Base-by-base conservation (phyloP, 2,888 invertebrate genomes). In the Neoascia interrupta region DNA sequence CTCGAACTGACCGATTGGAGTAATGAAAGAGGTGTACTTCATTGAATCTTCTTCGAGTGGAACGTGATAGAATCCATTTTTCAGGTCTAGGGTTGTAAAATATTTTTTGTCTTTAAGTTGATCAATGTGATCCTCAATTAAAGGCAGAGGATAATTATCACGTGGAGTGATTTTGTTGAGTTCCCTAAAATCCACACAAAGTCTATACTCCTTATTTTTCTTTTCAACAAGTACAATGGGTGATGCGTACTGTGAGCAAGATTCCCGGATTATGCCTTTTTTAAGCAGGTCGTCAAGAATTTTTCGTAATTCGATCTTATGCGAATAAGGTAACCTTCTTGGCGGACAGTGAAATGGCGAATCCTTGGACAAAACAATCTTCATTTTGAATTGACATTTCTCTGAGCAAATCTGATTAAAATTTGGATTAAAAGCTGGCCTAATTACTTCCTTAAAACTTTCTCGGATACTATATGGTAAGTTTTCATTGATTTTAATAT, bases 51-150 rank as follows among this genome's bases (percentile, higher is more conserved):
- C 37, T 8, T 13, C 13, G 3, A 39, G 8, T 16, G 13, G 3
- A 16, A 39, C 37, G 16, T 39, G 18, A 15, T 39, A 15, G 37
- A 39, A 16, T 15, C 37, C 37, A 39, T 39, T 16, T 39, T 39
- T 39, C 15, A 39, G 16, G 15, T 39, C 1, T 39, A 39, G 15
- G 8, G 16, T 39, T 8, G 37, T 39, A 39, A 39, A 39, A 39
- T 39, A 39, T 13, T 39, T 39, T 16, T 39, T 39, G 8, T 39
- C 37, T 15, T 15, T 39, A 8, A 39, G 6, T 8, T 8, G 37
- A 15, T 39, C 37, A 15, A 39, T 39, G 15, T 39, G 37, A 39
- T 39, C 37, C 37, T 39, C 37, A 8, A 39, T 39, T 15, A 39
- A 15, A 39, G 16, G 16, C 16, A 39, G 15, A 6, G 13, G 37